Evolutionary conservation across 2,797 vertebrate species (phyloP).

Genomic region (Spea hammondii): DNA sequence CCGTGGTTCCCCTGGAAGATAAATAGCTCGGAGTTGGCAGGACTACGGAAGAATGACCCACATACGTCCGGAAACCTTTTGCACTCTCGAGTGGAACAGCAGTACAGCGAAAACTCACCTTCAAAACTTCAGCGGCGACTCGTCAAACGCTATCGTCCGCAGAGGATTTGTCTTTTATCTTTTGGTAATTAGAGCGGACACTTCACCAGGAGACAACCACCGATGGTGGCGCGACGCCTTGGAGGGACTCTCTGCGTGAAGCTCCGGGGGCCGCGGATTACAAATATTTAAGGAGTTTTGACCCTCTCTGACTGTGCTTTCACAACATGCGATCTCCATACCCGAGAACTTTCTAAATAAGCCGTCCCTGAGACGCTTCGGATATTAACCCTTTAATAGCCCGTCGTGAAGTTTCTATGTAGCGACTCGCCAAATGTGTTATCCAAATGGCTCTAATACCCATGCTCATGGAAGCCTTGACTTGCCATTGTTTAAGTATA

Average conservation of each 20-base stretch:
- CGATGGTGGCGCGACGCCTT: background rate
- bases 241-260: background rate
- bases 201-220: background rate
- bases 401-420: too few species aligned
- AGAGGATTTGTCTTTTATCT: background rate
- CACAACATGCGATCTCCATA: too few species aligned
- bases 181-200: constrained; percentile 15
- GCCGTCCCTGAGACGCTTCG: too few species aligned
- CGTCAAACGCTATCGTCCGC: background rate
- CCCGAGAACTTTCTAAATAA: too few species aligned
- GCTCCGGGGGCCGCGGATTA: too few species aligned
- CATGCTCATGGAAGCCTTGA: too few species aligned
- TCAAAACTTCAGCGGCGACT: background rate
- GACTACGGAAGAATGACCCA: constrained; percentile 8
- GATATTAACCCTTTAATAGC: too few species aligned
- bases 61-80: background rate
- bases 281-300: too few species aligned
- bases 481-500: too few species aligned
- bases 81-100: constrained; percentile 9
- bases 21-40: constrained; percentile 23
- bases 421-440: too few species aligned
- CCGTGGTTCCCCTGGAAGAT: constrained; percentile 10
- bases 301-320: too few species aligned
- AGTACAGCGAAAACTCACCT: constrained; percentile 11
- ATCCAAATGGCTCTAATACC: too few species aligned